Evolutionary conservation across 2,797 vertebrate genomes (phyloP).

Genomic region (Arrhamphus sclerolepis): DNA sequence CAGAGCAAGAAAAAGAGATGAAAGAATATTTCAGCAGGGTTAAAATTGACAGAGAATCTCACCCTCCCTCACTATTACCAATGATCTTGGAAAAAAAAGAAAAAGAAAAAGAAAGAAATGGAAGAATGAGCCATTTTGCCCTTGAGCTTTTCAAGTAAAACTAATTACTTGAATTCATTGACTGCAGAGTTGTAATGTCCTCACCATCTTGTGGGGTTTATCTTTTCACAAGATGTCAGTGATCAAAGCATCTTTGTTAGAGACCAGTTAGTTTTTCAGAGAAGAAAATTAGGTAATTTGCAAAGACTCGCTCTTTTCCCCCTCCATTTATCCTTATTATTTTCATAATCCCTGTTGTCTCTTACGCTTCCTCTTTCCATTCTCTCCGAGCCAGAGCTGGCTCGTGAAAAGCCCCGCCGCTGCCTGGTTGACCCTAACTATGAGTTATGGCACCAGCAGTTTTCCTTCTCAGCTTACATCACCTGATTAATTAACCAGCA

Average conservation of each 20-base stretch:
- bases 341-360: background rate
- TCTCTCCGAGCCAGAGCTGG: conserved; percentile 38
- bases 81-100: too few species aligned
- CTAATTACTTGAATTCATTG: conserved; percentile 16
- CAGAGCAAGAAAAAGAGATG: too few species aligned
- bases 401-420: conserved; percentile 13
- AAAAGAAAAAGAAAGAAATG: background rate
- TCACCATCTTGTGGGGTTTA: conserved; percentile 19
- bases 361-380: conserved; percentile 19
- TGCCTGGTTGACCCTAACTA: background rate
- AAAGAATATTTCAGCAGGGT: too few species aligned
- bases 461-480: conserved; percentile 32
- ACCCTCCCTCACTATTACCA: conserved; percentile 3
- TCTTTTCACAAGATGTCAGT: conserved; percentile 27
- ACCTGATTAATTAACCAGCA: conserved; percentile 50
- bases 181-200: conserved; percentile 17
- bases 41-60: background rate
- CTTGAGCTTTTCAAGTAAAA: conserved; percentile 33
- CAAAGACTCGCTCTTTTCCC: background rate
- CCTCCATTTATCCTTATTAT: background rate
- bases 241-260: conserved; percentile 3
- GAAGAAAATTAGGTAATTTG: conserved; percentile 23
- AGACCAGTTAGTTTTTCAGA: conserved; percentile 5
- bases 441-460: conserved; percentile 19
- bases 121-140: conserved; percentile 6